Conservation (phyloP, 2,888 invertebrate species). For the Agrotis segetum region DNA sequence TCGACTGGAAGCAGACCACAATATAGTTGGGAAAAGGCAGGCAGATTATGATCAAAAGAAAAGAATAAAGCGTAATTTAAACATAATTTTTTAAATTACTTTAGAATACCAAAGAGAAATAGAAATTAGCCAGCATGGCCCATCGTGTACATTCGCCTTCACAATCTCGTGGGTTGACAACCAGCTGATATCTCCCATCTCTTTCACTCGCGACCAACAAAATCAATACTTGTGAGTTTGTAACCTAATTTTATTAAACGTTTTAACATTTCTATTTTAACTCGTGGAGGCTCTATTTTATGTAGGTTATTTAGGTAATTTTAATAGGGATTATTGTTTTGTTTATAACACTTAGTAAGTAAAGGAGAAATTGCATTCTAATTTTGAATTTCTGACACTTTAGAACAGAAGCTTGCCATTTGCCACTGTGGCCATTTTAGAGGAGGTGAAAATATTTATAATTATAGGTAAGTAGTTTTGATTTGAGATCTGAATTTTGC, state of each 20-base stretch:
- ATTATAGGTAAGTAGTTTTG: too few species aligned
- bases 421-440: neutral
- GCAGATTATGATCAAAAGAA: too few species aligned
- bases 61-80: too few species aligned
- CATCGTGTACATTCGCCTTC: slow-evolving; percentile 8
- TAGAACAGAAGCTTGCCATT: neutral
- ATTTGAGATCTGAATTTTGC: too few species aligned
- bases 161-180: slow-evolving; percentile 39
- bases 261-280: slow-evolving; percentile 19
- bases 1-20: too few species aligned
- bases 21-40: too few species aligned
- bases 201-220: slow-evolving; percentile 38
- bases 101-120: too few species aligned
- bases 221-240: slow-evolving; percentile 52
- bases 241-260: slow-evolving; percentile 47
- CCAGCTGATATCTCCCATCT: slow-evolving; percentile 50
- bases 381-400: neutral
- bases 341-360: neutral
- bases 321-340: neutral
- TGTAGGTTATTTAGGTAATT: neutral
- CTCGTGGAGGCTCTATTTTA: neutral
- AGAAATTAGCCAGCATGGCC: slow-evolving; percentile 1
- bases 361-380: neutral
- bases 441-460: neutral
- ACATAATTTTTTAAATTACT: too few species aligned